phyloP scores from a whole-genome alignment of 2,888 invertebrate genomes.

The Endotricha flammealis region DNA sequence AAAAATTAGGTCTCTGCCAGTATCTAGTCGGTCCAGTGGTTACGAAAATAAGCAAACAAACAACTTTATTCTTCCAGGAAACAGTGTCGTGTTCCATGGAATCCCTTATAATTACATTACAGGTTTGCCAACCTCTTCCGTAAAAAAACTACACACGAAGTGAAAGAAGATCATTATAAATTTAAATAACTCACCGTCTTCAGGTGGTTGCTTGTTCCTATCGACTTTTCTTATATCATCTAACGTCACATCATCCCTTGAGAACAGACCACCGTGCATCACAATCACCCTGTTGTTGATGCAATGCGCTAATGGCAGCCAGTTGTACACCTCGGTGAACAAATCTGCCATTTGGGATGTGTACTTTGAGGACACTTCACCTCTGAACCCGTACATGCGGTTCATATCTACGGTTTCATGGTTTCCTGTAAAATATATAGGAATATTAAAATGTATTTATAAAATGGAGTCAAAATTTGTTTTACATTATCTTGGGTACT shows the following conservation, averaged over 20 bases:
- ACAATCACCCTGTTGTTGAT: constrained; percentile 89
- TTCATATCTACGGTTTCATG: constrained; percentile 99
- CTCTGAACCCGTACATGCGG: constrained; percentile 99
- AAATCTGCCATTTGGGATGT: constrained; percentile 96
- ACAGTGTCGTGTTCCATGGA: no score
- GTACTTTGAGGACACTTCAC: constrained; percentile 98
- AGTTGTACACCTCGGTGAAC: constrained; percentile 99
- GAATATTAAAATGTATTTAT: no score
- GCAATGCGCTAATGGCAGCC: constrained; percentile 96
- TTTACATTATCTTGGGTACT: no score
- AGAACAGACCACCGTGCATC: constrained; percentile 99
- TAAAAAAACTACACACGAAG: no score
- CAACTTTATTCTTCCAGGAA: no score
- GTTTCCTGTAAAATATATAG: constrained; percentile 84
- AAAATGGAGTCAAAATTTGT: no score
- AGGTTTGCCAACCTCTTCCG: no score
- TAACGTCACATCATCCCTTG: constrained; percentile 94
- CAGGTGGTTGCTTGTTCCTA: constrained; percentile 97
- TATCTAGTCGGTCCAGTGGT: no score
- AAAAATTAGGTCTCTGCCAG: no score
- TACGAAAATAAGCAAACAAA: no score
- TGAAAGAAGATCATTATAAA: no score
- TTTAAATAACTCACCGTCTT: constrained; percentile 86
- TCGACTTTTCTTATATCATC: constrained; percentile 93
- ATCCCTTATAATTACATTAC: no score